Conservation (phyloP, 1,140 invertebrate genomes). For the Dysdera silvatica region DNA sequence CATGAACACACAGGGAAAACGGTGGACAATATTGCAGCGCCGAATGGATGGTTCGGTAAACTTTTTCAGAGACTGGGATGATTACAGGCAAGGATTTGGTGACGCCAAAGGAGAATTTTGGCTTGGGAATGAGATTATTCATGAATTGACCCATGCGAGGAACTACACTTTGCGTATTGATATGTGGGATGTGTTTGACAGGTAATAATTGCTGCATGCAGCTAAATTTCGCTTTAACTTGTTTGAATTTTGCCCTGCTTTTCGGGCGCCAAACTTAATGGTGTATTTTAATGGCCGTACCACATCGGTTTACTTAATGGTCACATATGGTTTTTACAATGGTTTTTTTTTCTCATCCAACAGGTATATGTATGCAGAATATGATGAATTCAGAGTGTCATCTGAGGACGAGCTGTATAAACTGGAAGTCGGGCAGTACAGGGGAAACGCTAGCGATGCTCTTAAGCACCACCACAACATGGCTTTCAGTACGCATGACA, state of each 20-base stretch:
- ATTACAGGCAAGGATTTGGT: conserved; percentile 48
- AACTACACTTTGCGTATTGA: conserved; percentile 55
- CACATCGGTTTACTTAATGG: too few species aligned
- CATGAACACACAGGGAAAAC: conserved; percentile 49
- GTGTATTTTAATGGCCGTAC: too few species aligned
- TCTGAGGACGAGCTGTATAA: conserved; percentile 56
- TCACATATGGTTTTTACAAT: too few species aligned
- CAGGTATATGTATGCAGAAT: conserved; percentile 51
- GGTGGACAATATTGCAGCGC: conserved; percentile 74
- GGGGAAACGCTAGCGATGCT: conserved; percentile 58
- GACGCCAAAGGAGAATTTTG: conserved; percentile 45
- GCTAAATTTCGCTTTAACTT: too few species aligned
- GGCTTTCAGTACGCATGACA: conserved; percentile 62
- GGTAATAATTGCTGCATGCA: too few species aligned
- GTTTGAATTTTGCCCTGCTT: too few species aligned
- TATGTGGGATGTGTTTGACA: conserved; percentile 53
- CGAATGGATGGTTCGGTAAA: conserved; percentile 60
- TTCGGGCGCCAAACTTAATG: too few species aligned
- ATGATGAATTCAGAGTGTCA: conserved; percentile 56
- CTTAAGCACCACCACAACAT: conserved; percentile 59
- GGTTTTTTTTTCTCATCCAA: too few species aligned
- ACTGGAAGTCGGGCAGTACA: conserved; percentile 54
- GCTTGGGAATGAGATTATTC: conserved; percentile 48
- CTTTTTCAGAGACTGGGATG: conserved; percentile 47
- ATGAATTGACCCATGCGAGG: conserved; percentile 42